Percentiles rank a stretch among this genome's conserved stretches.
Conservation (phyloP, 1,140 invertebrate genomes). For the Saxidomus purpurata region DNA sequence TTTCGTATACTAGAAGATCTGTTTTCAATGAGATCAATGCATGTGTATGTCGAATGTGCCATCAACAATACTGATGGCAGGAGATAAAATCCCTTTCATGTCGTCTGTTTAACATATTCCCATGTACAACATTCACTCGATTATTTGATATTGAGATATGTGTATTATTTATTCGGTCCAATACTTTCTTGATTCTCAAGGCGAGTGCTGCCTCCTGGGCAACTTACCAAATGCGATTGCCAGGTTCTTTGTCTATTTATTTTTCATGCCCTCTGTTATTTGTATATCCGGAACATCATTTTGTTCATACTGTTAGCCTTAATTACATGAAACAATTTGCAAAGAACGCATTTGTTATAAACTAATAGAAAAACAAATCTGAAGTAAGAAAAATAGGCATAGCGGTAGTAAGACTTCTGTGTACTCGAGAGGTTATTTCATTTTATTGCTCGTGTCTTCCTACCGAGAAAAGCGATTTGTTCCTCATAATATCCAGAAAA, state of each 20-base stretch:
- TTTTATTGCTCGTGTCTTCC: background rate
- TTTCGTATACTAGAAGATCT: too few species aligned
- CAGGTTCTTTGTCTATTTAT: background rate
- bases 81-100: too few species aligned
- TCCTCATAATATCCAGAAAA: slow-evolving; percentile 6
- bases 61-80: too few species aligned
- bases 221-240: background rate
- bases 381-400: background rate
- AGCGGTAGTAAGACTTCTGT: background rate
- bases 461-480: background rate
- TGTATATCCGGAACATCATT: background rate
- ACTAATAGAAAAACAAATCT: slow-evolving; percentile 1
- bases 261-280: background rate
- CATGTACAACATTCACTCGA: too few species aligned
- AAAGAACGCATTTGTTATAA: slow-evolving; percentile 12
- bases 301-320: background rate
- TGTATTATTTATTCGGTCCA: too few species aligned
- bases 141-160: too few species aligned
- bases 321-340: slow-evolving; percentile 17
- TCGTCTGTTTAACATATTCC: too few species aligned
- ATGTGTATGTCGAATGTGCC: too few species aligned
- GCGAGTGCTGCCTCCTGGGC: background rate
- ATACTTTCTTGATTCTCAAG: too few species aligned
- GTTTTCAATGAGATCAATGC: too few species aligned
- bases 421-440: background rate